phyloP scores from a whole-genome alignment of 2,797 vertebrate genomes.

The Acanthurus tractus region DNA sequence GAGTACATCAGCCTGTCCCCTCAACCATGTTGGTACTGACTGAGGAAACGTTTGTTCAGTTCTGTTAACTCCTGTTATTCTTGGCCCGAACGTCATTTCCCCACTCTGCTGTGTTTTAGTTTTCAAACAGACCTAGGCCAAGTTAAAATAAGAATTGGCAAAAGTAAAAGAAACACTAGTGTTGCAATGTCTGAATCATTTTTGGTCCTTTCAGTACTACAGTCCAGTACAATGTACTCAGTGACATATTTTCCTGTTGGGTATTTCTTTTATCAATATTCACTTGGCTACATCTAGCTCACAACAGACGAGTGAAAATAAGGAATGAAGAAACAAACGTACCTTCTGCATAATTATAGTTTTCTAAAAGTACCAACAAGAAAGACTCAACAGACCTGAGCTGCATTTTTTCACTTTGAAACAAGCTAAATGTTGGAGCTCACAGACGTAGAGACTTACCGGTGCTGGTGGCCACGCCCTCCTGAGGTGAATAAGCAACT shows the following conservation, averaged over 20 bases:
- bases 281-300: neutral
- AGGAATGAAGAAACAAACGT: constrained; percentile 11
- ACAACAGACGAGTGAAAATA: constrained; percentile 5
- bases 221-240: neutral
- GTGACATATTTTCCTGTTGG: neutral
- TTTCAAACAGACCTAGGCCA: constrained; percentile 8
- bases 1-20: constrained; percentile 46
- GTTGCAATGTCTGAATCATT: neutral
- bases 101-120: neutral
- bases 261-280: constrained; percentile 19
- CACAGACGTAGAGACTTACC: neutral
- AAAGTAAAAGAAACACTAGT: constrained; percentile 4
- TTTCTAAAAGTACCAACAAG: constrained; percentile 29
- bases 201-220: neutral
- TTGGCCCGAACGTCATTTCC: constrained; percentile 31
- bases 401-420: constrained; percentile 35
- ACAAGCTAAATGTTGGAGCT: neutral
- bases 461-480: constrained; percentile 18
- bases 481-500: constrained; percentile 37
- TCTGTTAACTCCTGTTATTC: constrained; percentile 21
- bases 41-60: constrained; percentile 52
- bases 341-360: constrained; percentile 14
- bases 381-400: neutral
- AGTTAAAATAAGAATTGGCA: neutral
- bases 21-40: constrained; percentile 11